Conservation (phyloP, 2,113 vertebrate genomes). For the Neotragus pygmaeus region DNA sequence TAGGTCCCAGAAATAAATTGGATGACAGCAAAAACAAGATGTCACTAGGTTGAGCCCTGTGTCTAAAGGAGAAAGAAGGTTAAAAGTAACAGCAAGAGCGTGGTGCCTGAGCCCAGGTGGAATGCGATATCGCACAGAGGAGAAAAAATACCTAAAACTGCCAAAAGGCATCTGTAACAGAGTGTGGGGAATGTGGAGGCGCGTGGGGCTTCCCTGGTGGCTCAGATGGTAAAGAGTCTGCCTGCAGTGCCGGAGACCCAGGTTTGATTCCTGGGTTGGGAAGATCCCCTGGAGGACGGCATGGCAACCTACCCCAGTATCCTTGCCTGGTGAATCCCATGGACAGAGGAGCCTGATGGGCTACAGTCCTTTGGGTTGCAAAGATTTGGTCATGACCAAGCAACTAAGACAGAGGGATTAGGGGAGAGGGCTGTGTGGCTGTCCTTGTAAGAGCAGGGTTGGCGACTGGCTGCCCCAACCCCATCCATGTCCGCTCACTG, state of each 20-base stretch:
- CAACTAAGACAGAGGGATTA: background rate
- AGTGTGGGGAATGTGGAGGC: background rate
- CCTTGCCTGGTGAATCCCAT: background rate
- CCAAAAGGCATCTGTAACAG: background rate
- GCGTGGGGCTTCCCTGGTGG: background rate
- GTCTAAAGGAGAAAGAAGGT: background rate
- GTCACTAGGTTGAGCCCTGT: background rate
- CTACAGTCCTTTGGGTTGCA: background rate
- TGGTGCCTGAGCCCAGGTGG: background rate
- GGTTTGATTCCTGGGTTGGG: background rate
- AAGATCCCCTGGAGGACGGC: background rate
- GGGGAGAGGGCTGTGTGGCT: background rate
- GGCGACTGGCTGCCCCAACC: background rate
- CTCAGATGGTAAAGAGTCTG: background rate
- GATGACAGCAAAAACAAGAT: background rate
- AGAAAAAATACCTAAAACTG: no score
- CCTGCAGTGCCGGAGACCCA: background rate
- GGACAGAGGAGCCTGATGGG: background rate
- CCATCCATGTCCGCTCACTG: background rate
- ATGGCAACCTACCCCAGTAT: background rate
- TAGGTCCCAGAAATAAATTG: background rate
- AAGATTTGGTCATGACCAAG: background rate
- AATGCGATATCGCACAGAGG: fast-evolving
- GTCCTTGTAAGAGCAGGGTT: background rate
- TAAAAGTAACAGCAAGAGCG: background rate